Conservation (phyloP, 2,113 vertebrate species). For the Brevimyrus niger region DNA sequence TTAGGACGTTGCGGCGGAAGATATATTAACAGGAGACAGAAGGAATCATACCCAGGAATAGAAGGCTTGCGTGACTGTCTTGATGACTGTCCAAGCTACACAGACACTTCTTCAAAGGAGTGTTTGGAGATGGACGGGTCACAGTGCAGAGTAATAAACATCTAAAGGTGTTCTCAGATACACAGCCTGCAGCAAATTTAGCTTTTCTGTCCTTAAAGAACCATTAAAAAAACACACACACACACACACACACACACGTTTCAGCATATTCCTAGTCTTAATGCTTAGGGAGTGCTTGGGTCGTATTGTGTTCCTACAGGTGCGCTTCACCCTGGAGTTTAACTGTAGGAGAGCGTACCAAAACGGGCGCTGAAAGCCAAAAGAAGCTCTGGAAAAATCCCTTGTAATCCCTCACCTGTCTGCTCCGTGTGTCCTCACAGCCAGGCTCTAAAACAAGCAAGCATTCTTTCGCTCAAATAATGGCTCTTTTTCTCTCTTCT, state of each 20-base stretch:
- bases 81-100: background rate
- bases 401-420: constrained; percentile 51
- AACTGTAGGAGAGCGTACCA: constrained; percentile 22
- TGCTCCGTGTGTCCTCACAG: constrained; percentile 28
- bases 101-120: background rate
- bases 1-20: constrained; percentile 32
- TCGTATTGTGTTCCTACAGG: constrained; percentile 16
- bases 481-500: constrained; percentile 36
- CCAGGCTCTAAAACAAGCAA: constrained; percentile 32
- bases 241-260: background rate
- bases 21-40: constrained; percentile 46
- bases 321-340: constrained; percentile 19
- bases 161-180: background rate
- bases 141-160: background rate
- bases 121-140: background rate
- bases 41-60: constrained; percentile 26
- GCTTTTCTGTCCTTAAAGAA: background rate
- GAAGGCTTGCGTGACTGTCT: constrained; percentile 21
- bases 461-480: constrained; percentile 48
- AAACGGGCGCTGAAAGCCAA: constrained; percentile 20
- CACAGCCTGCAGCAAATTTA: background rate
- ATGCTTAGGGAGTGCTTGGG: constrained; percentile 10
- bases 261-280: background rate
- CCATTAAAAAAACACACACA: background rate
- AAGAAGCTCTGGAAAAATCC: constrained; percentile 27